Percentiles rank a stretch among this genome's conserved stretches.
These are phyloP conservation scores for Apogon talboti DNA, from an alignment of 2,797 vertebrate genomes.

Conservation along the genomic window DNA sequence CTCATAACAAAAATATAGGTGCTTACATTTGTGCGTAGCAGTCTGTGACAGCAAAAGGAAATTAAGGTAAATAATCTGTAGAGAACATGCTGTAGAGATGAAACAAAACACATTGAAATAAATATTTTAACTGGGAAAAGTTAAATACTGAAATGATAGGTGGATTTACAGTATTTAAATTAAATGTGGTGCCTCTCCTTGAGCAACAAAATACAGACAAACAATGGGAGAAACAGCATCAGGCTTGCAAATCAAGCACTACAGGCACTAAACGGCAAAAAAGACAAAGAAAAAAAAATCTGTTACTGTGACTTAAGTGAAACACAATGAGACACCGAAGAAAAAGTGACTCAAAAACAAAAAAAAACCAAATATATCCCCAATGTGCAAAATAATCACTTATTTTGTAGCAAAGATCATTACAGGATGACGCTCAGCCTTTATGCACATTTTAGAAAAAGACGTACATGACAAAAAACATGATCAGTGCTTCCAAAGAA, in stretches of 20 bases:
- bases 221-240: constrained; percentile 49
- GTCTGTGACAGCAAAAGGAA: constrained; percentile 51
- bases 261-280: constrained; percentile 79
- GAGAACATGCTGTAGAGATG: background rate
- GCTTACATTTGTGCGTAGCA: constrained; percentile 68
- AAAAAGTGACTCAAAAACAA: constrained; percentile 22
- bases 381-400: constrained; percentile 70
- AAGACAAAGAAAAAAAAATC: constrained; percentile 12
- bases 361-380: constrained; percentile 20
- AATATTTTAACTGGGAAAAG: constrained; percentile 19
- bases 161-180: constrained; percentile 51
- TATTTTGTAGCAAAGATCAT: constrained; percentile 36
- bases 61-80: constrained; percentile 7
- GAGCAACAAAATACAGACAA: constrained; percentile 20
- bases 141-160: constrained; percentile 45
- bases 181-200: constrained; percentile 43
- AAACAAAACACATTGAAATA: constrained; percentile 36
- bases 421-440: background rate
- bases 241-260: constrained; percentile 72
- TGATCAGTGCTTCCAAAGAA: constrained; percentile 26
- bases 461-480: background rate
- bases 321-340: constrained; percentile 5
- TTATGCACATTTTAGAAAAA: constrained; percentile 13
- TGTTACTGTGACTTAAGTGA: constrained; percentile 7
- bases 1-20: constrained; percentile 72